Evolutionary conservation across 1,140 invertebrate species (phyloP).

Genomic region (Chymomyza costata): DNA sequence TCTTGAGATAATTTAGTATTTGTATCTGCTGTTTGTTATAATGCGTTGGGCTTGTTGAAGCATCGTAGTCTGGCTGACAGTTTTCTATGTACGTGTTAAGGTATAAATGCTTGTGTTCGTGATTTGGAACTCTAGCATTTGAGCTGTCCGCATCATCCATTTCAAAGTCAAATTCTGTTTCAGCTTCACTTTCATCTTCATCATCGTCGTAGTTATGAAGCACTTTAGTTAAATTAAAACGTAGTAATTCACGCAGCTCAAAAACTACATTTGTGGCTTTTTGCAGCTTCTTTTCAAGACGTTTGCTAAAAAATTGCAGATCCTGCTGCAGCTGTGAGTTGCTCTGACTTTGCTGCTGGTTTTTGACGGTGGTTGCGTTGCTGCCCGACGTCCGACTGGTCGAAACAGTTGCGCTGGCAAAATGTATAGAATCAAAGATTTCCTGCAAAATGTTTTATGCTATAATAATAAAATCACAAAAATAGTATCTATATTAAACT

Average conservation of each 20-base stretch:
- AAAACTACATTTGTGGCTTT: conserved; percentile 68
- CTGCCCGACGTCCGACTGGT: conserved; percentile 7
- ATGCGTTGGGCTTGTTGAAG: conserved; percentile 17
- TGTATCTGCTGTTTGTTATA: conserved; percentile 74
- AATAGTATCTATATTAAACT: conserved; percentile 10
- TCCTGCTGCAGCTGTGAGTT: conserved; percentile 52
- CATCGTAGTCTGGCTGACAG: conserved; percentile 49
- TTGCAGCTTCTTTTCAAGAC: conserved; percentile 74
- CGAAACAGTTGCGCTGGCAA: conserved; percentile 28
- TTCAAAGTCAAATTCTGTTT: conserved; percentile 52
- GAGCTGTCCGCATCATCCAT: conserved; percentile 42
- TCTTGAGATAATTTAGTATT: conserved; percentile 69
- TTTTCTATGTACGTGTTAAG: conserved; percentile 65
- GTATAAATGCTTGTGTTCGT: conserved; percentile 42
- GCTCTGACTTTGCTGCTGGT: conserved; percentile 6
- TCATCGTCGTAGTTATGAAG: conserved; percentile 54
- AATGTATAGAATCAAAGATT: conserved; percentile 76
- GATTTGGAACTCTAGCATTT: conserved; percentile 10
- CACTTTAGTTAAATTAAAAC: conserved; percentile 60
- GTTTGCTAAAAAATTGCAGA: conserved; percentile 73
- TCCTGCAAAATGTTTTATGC: conserved; percentile 65
- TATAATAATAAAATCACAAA: not conserved
- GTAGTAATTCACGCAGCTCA: conserved; percentile 61
- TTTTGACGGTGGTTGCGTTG: conserved; percentile 5
- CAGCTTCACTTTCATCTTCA: conserved; percentile 46